phyloP scores from a whole-genome alignment of 2,113 vertebrate genomes.

The Ailurus styani region DNA sequence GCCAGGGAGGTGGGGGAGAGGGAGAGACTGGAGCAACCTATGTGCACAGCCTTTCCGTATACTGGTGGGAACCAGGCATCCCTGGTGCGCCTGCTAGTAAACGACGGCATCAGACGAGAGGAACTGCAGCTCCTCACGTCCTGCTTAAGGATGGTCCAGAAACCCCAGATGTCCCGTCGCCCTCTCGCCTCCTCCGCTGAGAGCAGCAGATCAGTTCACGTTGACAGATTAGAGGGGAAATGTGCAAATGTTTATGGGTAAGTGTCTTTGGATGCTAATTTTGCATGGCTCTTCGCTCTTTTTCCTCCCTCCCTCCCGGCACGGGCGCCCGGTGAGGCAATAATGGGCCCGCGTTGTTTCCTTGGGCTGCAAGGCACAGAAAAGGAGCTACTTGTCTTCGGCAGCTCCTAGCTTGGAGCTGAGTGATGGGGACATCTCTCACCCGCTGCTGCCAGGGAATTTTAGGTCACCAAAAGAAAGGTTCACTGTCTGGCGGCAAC shows the following conservation, averaged over 20 bases:
- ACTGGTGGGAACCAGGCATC: no score
- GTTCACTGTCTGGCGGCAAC: not conserved
- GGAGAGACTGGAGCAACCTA: slow-evolving; percentile 42
- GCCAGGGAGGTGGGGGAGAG: slow-evolving; percentile 37
- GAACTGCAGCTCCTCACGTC: slow-evolving; percentile 8
- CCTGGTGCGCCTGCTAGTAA: not conserved
- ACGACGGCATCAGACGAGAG: not conserved
- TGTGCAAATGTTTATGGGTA: slow-evolving; percentile 66
- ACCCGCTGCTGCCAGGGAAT: slow-evolving; percentile 29
- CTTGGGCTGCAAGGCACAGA: slow-evolving; percentile 3
- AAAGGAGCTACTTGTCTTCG: slow-evolving; percentile 32
- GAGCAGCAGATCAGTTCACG: slow-evolving; percentile 32
- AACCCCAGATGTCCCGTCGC: slow-evolving; percentile 31
- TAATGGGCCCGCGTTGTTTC: slow-evolving; percentile 28
- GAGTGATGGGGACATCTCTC: not conserved
- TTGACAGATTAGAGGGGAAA: slow-evolving; percentile 14
- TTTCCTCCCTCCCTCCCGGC: not conserved
- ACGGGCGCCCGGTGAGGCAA: not conserved
- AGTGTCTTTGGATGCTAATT: slow-evolving; percentile 66
- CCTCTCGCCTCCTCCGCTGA: slow-evolving; percentile 39
- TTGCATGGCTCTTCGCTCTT: not conserved
- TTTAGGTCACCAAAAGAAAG: slow-evolving; percentile 41
- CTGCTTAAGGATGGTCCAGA: slow-evolving; percentile 23
- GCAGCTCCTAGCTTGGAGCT: slow-evolving; percentile 29
- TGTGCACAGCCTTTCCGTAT: not conserved